Evolutionary conservation across 2,888 invertebrate genomes (phyloP).

Genomic region (Spilosoma lubricipeda): DNA sequence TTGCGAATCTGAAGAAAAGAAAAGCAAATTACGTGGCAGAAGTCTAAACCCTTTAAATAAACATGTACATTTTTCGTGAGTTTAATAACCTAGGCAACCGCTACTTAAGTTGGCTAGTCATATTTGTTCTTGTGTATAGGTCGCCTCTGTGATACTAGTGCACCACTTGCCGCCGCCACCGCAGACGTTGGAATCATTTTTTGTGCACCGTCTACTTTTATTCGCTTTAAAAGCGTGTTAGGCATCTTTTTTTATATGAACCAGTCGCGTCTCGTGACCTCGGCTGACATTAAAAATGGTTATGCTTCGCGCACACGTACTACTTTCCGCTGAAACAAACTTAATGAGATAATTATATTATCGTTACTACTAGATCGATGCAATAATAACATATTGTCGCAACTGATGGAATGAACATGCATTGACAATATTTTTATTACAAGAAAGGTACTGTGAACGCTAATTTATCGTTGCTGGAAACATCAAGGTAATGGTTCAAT

Average conservation of each 20-base stretch:
- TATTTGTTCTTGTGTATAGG: conserved; percentile 44
- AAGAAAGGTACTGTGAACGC: not conserved
- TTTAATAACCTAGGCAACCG: conserved; percentile 29
- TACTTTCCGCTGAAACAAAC: conserved; percentile 52
- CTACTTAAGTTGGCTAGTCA: conserved; percentile 29
- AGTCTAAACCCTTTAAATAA: too few relatives aligned
- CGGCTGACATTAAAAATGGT: conserved; percentile 79
- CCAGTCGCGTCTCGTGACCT: conserved; percentile 79
- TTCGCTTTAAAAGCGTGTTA: conserved; percentile 70
- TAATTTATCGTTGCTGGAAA: not conserved
- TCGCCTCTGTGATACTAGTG: conserved; percentile 33
- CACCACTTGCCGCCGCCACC: conserved; percentile 31
- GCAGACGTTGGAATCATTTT: conserved; percentile 72
- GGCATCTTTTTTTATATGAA: conserved; percentile 72
- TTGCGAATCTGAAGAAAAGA: too few relatives aligned
- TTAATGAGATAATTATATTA: conserved; percentile 31
- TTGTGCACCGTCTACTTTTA: conserved; percentile 77
- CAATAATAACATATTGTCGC: not conserved
- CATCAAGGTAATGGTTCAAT: not conserved
- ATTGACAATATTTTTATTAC: not conserved
- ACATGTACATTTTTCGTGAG: too few relatives aligned
- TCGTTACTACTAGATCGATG: conserved; percentile 33
- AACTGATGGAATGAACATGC: not conserved
- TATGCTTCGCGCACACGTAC: conserved; percentile 73
- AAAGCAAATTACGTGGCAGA: not conserved